Percentiles rank a stretch among this genome's conserved stretches.
Conservation (phyloP, 2,113 vertebrate species). For the Chrysochloris asiatica region DNA sequence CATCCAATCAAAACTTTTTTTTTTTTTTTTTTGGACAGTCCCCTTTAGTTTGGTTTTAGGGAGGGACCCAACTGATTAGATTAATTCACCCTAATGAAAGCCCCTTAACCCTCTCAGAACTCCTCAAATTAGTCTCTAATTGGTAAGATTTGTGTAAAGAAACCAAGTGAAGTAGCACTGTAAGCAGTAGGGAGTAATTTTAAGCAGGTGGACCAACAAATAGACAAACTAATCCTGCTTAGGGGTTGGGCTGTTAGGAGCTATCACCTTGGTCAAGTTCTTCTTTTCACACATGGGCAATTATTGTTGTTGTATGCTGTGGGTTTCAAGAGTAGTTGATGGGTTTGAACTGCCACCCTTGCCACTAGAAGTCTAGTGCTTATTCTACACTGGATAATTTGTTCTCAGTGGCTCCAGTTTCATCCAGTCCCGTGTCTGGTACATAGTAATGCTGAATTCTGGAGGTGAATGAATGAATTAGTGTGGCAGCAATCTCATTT, state of each 20-base stretch:
- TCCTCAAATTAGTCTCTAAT: no score
- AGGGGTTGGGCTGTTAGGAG: background rate
- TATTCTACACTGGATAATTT: no score
- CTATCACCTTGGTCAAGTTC: background rate
- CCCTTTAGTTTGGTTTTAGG: background rate
- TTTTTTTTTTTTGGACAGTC: background rate
- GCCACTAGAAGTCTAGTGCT: no score
- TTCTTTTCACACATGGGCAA: background rate
- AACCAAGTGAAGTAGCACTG: background rate
- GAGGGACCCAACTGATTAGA: background rate
- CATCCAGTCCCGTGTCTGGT: accelerated
- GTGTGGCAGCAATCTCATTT: background rate
- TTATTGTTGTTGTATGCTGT: no score
- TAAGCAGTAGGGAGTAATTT: background rate
- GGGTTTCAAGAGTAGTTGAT: no score
- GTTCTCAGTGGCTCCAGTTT: background rate
- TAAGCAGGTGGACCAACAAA: background rate
- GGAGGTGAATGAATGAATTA: background rate
- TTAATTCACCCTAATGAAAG: background rate
- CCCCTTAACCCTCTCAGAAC: background rate
- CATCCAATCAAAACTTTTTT: background rate
- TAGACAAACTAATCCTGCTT: background rate
- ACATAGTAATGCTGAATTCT: background rate
- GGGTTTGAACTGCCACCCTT: no score
- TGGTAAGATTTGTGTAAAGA: background rate